Base-by-base conservation (phyloP, 2,888 invertebrate genomes). In the Chymomyza procnemis region DNA sequence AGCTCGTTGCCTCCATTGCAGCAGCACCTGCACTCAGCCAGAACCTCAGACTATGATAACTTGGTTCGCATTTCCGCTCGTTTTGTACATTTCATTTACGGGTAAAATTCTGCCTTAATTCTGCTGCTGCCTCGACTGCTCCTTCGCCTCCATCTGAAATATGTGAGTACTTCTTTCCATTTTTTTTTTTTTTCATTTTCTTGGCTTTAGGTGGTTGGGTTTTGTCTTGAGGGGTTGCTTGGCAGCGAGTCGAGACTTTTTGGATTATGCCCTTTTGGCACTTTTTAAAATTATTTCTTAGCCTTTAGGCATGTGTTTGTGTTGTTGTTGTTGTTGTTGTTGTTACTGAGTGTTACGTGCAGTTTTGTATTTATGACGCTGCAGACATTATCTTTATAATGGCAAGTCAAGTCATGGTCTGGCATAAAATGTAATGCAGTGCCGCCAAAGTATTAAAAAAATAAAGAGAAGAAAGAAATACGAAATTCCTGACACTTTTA, bases 191-290 rank as follows among this genome's bases (percentile, higher is more conserved):
- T 21, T 54, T 54, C 1, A 1, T 19, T 2, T 18, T 21, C 6
- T n/a, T 18, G 4, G 50, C 47, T 47, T 47, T 16, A n/a, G 47
- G 16, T 16, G 50, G 16, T 50, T 50, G 50, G 19, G 50, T 50
- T 50, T 16, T 18, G 50, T 50, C 54, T 54, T 54, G 54, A 54
- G 21, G 54, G 54, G 19, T 54, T 54, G 14, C 30, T 30, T 56
- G 56, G 54, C 54, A 54, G 22, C 19, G 54, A 21, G 19, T 54
- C 54, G 19, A 21, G 14, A 19, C 19, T 22, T 18, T 68, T 70
- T 74, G 70, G 80, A 80, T 78, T 80, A 75, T 83, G 81, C 83
- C 81, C 81, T 83, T 81, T 83, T 83, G 81, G 83, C 83, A 81
- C 83, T 81, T 83, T 81, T 81, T 61, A 75, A 83, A 83, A 80